phyloP scores from a whole-genome alignment of 2,888 invertebrate species.

The Leptopilina drosophilae region DNA sequence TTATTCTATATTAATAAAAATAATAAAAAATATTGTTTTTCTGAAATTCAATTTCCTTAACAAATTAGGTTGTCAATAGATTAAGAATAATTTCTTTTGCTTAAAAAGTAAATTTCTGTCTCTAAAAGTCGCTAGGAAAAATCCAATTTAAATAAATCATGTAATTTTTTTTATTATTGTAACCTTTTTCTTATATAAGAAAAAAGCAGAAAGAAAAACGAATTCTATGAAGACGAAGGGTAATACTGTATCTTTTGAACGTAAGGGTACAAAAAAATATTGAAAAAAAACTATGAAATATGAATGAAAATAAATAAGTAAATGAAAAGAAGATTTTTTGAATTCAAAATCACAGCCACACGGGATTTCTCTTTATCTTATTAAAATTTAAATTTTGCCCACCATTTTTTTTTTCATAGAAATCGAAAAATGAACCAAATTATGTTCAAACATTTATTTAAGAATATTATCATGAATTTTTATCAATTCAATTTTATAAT shows the following conservation, averaged over 20 bases:
- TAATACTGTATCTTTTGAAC: neutral
- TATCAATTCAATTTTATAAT: neutral
- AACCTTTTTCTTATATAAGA: neutral
- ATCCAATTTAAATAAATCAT: neutral
- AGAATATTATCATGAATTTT: neutral
- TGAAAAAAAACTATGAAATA: neutral
- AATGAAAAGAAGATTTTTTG: neutral
- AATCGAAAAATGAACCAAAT: neutral
- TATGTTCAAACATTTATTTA: neutral
- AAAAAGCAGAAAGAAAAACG: neutral
- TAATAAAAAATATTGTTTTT: too few relatives aligned
- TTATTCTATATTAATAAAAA: too few relatives aligned
- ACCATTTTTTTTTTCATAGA: neutral
- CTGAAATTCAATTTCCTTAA: too few relatives aligned
- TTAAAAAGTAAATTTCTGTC: too few relatives aligned
- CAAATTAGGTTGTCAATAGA: too few relatives aligned
- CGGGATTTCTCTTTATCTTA: conserved; percentile 1
- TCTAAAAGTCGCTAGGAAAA: too few relatives aligned
- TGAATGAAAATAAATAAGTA: conserved; percentile 18
- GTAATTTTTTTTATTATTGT: neutral
- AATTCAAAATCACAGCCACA: conserved; percentile 7
- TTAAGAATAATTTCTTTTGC: too few relatives aligned
- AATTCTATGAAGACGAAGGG: neutral
- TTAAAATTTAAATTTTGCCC: conserved; percentile 8
- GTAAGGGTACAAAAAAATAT: neutral